Evolutionary conservation across 1,140 invertebrate genomes (phyloP).

Genomic region (Orius insidiosus): DNA sequence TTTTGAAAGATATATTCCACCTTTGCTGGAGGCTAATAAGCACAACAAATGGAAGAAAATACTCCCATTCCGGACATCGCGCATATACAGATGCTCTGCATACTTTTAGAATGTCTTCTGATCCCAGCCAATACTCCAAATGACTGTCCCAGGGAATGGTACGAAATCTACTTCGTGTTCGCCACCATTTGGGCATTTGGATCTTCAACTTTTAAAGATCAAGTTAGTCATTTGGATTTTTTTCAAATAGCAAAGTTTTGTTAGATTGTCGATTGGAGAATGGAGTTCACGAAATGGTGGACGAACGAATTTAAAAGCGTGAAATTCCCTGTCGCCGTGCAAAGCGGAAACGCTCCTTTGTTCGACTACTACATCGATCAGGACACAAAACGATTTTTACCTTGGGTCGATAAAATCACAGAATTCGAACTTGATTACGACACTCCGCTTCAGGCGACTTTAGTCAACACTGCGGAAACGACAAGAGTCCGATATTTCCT

Average conservation of each 20-base stretch:
- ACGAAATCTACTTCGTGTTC: slow-evolving; percentile 88
- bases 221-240: slow-evolving; percentile 25
- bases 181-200: slow-evolving; percentile 87
- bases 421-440: slow-evolving; percentile 71
- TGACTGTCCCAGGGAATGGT: slow-evolving; percentile 78
- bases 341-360: slow-evolving; percentile 49
- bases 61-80: slow-evolving; percentile 81
- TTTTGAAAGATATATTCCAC: slow-evolving; percentile 88
- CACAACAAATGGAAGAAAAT: slow-evolving; percentile 68
- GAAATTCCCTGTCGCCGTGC: slow-evolving; percentile 80
- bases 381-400: slow-evolving; percentile 66
- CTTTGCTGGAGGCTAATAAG: slow-evolving; percentile 57
- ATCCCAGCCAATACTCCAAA: slow-evolving; percentile 59
- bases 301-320: slow-evolving; percentile 75
- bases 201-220: slow-evolving; percentile 77
- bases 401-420: slow-evolving; percentile 64
- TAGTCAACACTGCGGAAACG: slow-evolving; percentile 82
- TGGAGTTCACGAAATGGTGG: slow-evolving; percentile 90
- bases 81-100: slow-evolving; percentile 79
- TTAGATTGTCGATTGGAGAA: slow-evolving; percentile 64
- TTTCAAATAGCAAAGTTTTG: not conserved
- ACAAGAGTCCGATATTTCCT: slow-evolving; percentile 76
- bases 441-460: slow-evolving; percentile 60
- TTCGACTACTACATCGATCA: slow-evolving; percentile 83
- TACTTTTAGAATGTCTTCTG: slow-evolving; percentile 71